A percentile compares a stretch with the other conserved stretches of the same genome.
Evolutionary conservation across 2,113 vertebrate genomes (phyloP).

Genomic region (Romanogobio albipinnatus): DNA sequence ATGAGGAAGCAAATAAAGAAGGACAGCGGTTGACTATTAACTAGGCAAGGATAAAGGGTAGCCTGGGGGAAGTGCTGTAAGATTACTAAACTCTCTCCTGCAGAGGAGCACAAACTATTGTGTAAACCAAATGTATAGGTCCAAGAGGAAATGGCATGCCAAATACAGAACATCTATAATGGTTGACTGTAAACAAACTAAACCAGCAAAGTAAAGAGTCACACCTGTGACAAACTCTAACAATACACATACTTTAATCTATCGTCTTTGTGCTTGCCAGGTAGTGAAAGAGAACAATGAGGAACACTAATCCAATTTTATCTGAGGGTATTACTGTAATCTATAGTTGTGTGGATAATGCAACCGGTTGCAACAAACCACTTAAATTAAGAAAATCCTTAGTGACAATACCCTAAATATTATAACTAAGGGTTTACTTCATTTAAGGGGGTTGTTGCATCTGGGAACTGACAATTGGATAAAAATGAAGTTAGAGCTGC

Average conservation of each 20-base stretch:
- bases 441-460: background rate
- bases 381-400: conserved; percentile 7
- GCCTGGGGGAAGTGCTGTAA: conserved; percentile 68
- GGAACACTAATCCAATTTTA: conserved; percentile 2
- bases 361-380: conserved; percentile 7
- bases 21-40: conserved; percentile 79
- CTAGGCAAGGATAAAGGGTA: conserved; percentile 72
- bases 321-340: conserved; percentile 12
- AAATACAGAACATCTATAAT: conserved; percentile 24
- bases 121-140: conserved; percentile 65
- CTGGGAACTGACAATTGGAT: background rate
- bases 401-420: background rate
- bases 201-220: background rate
- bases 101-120: conserved; percentile 72
- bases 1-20: conserved; percentile 67
- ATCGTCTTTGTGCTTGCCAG: background rate
- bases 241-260: background rate
- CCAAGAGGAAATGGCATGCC: conserved; percentile 29
- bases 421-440: background rate
- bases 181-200: background rate
- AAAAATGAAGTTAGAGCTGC: background rate
- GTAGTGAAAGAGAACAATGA: conserved; percentile 4
- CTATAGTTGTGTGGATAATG: background rate
- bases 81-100: conserved; percentile 78
- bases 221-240: conserved; percentile 8